Percentiles rank a stretch among this genome's conserved stretches.
Evolutionary conservation across 2,888 invertebrate genomes (phyloP).

Genomic region (Notodonta dromedarius): DNA sequence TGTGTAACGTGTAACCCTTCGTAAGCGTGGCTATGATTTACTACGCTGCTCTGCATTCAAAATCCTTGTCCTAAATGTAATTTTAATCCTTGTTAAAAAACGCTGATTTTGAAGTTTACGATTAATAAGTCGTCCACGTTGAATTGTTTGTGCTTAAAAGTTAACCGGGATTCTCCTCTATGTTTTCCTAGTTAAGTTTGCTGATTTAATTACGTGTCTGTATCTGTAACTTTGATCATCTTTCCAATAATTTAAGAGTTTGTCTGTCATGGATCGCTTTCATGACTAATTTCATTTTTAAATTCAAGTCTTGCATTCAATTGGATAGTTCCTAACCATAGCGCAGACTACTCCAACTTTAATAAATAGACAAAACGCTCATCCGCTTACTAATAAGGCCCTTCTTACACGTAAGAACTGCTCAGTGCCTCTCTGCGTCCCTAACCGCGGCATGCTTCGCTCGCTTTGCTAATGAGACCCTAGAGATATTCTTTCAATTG

Average conservation of each 20-base stretch:
- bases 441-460: conserved; percentile 52
- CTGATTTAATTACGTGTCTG: conserved; percentile 34
- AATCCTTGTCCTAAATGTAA: too few relatives aligned
- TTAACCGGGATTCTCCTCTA: conserved; percentile 22
- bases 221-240: conserved; percentile 22
- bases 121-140: conserved; percentile 9
- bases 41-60: conserved; percentile 24
- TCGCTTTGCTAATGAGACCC: conserved; percentile 62
- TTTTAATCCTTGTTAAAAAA: conserved; percentile 16
- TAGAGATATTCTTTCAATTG: conserved; percentile 50
- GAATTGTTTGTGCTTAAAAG: conserved; percentile 29
- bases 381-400: conserved; percentile 48
- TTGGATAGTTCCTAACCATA: neutral
- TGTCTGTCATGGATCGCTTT: conserved; percentile 4
- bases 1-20: conserved; percentile 13
- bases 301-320: neutral
- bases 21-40: conserved; percentile 25
- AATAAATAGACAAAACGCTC: conserved; percentile 32
- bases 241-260: conserved; percentile 20
- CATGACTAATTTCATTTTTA: neutral
- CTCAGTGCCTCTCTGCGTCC: conserved; percentile 40
- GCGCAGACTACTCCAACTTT: conserved; percentile 21
- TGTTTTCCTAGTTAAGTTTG: conserved; percentile 19
- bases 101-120: conserved; percentile 22
- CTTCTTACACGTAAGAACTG: conserved; percentile 36